Base-by-base conservation (phyloP, 2,113 vertebrate genomes). In the Pangasianodon hypophthalmus region DNA sequence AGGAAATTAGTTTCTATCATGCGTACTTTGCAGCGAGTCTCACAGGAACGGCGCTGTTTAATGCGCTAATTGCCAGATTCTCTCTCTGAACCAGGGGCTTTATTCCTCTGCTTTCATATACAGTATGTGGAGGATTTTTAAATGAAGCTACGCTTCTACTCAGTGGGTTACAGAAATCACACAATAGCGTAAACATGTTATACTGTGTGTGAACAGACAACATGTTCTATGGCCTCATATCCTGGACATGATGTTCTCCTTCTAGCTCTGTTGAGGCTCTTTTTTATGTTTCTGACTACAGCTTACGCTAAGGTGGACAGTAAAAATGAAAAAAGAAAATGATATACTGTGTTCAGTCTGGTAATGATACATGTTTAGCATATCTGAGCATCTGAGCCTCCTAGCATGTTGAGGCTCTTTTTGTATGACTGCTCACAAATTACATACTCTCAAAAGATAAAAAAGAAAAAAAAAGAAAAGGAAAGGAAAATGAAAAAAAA, bases 11-110 rank as follows among this genome's bases (percentile, higher is more conserved):
- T 29, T 29, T 29, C 8, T 64, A 64, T 64, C 9, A 24, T 62
- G 60, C 26, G 8, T 13, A 54, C 54, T 54, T 64, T 64, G 62
- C 26, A 3, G 62, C 29, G 1, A n/a, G 86, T 29, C 52, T 69
- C 84, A 82, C 44, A 4, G 85, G n/a, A 69, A n/a, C 64, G 14
- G 64, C 3, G 82, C 82, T 32, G 56, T 37, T 71, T 60, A 60
- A 60, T 60, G 58, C 21, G 6, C 58, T 58, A 77, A 62, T 84
- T 69, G 48, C 41, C n/a, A 52, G 50, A 85, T 48, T 32, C 54
- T 54, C 29, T 11, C 69, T 87, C 21, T 41, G 67, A 90, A 67
- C 52, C 77, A 24, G 50, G n/a, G n/a, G 75, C 56, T 91, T 86
- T 56, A 77, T 77, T 77, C 16, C 24, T 44, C 26, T 67, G 62